Evolutionary conservation across 2,797 vertebrate genomes (phyloP).

Genomic region (Hippoglossus hippoglossus): DNA sequence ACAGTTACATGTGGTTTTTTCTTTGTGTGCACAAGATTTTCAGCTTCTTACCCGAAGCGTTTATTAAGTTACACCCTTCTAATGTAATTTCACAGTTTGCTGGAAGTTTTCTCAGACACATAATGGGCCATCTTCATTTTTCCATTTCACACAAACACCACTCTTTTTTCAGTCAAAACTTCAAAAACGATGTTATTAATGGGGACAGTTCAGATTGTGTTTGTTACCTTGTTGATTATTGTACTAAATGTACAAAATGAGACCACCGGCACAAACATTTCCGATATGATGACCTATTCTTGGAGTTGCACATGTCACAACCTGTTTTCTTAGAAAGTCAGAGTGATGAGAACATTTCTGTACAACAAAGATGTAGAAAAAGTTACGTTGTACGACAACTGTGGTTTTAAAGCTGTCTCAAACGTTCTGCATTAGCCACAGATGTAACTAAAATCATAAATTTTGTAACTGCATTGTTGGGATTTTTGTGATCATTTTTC

Average conservation of each 20-base stretch:
- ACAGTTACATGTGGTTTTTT: not conserved
- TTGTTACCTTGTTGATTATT: not conserved
- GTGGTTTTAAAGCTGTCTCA: not conserved
- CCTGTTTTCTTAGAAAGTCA: conserved; percentile 1
- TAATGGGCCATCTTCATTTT: conserved; percentile 2
- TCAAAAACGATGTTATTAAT: too few relatives aligned
- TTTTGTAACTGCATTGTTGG: not conserved
- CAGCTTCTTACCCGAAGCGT: not conserved
- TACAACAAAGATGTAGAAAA: not conserved
- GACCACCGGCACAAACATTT: not conserved
- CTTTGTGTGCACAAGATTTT: not conserved
- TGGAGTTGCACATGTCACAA: not conserved
- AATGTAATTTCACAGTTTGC: conserved; percentile 54
- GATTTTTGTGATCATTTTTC: too few relatives aligned
- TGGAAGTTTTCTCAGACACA: conserved; percentile 37
- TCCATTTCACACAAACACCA: not conserved
- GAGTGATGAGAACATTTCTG: conserved; percentile 2
- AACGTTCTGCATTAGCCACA: too few relatives aligned
- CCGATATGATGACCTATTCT: conserved; percentile 9
- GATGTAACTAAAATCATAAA: not conserved
- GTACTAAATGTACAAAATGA: not conserved
- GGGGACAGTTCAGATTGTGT: not conserved
- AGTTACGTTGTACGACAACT: not conserved
- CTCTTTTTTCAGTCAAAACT: not conserved
- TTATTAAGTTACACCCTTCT: not conserved